These are phyloP conservation scores for Ophthalmotilapia sp. DNA, from an alignment of 2,113 vertebrate genomes.

Conservation along the genomic window DNA sequence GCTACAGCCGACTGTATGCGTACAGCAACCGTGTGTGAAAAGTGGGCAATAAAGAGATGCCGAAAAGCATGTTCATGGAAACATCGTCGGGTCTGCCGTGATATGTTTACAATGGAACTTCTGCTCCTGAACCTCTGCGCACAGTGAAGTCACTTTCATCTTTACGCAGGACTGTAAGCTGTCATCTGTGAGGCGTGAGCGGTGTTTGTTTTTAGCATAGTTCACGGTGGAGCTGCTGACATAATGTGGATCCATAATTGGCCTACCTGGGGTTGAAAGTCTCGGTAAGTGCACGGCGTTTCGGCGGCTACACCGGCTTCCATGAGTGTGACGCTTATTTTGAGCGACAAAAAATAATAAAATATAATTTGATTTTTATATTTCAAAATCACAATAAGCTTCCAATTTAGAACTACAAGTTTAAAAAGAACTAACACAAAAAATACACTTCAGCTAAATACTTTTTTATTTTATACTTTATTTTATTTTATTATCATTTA, in stretches of 20 bases:
- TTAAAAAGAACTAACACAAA: not conserved
- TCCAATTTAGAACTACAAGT: not conserved
- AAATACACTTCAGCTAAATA: not conserved
- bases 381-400: not conserved
- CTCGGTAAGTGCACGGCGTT: accelerated
- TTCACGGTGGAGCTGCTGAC: not conserved
- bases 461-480: not conserved
- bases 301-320: accelerated
- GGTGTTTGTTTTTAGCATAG: not conserved
- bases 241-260: not conserved
- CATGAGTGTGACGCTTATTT: accelerated
- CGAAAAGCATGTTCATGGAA: accelerated
- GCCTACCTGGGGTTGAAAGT: too few species aligned
- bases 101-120: too few species aligned
- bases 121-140: too few species aligned
- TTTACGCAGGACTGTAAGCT: not conserved
- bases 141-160: not conserved
- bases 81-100: accelerated
- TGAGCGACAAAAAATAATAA: accelerated
- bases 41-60: too few species aligned
- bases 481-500: not conserved
- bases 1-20: accelerated
- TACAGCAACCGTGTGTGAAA: too few species aligned
- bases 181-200: not conserved
- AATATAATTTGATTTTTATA: not conserved